phyloP scores from a whole-genome alignment of 30 jellyfish, hydroid and myxozoan genomes.

The Aurelia aurita region DNA sequence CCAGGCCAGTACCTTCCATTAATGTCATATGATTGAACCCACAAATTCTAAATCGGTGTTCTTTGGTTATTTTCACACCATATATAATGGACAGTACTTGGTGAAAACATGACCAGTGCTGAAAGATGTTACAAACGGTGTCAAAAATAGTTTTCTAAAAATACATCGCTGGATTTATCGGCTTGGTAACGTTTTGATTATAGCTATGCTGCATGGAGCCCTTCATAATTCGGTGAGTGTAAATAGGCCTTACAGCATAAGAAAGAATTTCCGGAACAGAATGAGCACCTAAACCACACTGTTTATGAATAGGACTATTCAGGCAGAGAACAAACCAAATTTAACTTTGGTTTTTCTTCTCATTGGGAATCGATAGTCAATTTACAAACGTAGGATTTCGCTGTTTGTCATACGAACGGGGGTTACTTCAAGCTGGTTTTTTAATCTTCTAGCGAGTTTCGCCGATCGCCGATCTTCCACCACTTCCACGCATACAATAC shows the following conservation, averaged over 20 bases:
- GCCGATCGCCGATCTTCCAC: neutral
- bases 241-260: neutral
- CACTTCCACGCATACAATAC: neutral
- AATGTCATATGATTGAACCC: too few species aligned
- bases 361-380: neutral
- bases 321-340: neutral
- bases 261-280: constrained; percentile 33
- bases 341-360: constrained; percentile 10
- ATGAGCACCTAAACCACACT: constrained; percentile 27
- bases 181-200: neutral
- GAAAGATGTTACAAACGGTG: neutral
- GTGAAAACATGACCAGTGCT: neutral
- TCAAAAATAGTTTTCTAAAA: constrained; percentile 18
- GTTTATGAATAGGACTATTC: constrained; percentile 8
- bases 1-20: too few species aligned
- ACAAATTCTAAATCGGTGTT: too few species aligned
- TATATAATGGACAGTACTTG: too few species aligned
- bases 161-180: neutral
- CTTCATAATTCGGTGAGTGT: constrained; percentile 10
- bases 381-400: constrained; percentile 1
- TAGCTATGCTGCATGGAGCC: neutral
- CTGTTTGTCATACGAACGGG: too few species aligned
- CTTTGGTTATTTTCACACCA: neutral
- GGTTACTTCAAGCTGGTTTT: neutral
- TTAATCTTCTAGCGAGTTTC: neutral